These are phyloP conservation scores for Epiblema foenella DNA, from an alignment of 2,888 invertebrate genomes.

Conservation along the genomic window DNA sequence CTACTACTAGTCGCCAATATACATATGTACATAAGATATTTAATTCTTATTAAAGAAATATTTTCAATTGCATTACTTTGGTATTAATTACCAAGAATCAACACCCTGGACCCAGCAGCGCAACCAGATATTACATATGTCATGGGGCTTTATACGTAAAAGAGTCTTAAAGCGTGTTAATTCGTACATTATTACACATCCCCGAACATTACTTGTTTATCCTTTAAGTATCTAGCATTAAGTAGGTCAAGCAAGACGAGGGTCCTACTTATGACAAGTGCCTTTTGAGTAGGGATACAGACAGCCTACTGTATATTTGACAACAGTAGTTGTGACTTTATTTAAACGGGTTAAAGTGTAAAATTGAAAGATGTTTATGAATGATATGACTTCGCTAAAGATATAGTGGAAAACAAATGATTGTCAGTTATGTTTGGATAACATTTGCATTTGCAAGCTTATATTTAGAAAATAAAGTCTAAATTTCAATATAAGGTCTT, in stretches of 20 bases:
- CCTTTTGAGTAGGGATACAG: constrained; percentile 1
- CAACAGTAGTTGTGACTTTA: not conserved
- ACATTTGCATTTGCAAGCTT: not conserved
- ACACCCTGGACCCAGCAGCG: too few species aligned
- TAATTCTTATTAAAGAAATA: too few species aligned
- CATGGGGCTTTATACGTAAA: too few species aligned
- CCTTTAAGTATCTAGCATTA: too few species aligned
- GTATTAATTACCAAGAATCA: too few species aligned
- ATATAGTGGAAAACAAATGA: not conserved
- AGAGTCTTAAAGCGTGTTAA: not conserved
- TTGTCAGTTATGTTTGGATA: not conserved
- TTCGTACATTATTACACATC: constrained; percentile 17
- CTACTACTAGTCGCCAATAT: too few species aligned
- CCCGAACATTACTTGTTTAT: constrained; percentile 14
- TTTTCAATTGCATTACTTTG: too few species aligned
- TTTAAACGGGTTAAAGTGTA: not conserved
- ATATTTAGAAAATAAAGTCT: not conserved
- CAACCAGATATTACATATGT: too few species aligned
- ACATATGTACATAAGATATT: too few species aligned
- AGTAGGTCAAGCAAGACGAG: constrained; percentile 28
- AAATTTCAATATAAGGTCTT: not conserved
- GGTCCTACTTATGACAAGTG: constrained; percentile 11
- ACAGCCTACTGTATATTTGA: not conserved
- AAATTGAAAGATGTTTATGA: not conserved
- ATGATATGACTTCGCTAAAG: not conserved